phyloP scores from a whole-genome alignment of 2,888 invertebrate species.

The Drosophila ustulata region DNA sequence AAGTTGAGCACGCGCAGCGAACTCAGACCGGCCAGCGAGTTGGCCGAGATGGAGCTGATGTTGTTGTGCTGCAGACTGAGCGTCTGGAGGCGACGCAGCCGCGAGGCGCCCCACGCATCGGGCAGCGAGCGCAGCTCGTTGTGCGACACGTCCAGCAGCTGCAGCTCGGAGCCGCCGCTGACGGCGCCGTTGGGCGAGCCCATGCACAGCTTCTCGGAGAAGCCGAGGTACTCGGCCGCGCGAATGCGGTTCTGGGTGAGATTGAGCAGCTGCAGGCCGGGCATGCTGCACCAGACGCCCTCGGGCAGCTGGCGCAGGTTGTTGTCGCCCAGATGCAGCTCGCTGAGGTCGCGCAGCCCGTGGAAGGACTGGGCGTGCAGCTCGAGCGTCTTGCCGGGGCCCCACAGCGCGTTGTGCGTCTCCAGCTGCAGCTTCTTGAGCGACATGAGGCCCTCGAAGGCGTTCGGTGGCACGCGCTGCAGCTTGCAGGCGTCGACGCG shows the following conservation, averaged over 20 bases:
- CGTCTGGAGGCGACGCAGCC: constrained; percentile 91
- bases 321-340: constrained; percentile 92
- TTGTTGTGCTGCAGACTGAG: constrained; percentile 93
- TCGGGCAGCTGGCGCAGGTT: constrained; percentile 93
- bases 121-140: constrained; percentile 91
- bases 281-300: constrained; percentile 91
- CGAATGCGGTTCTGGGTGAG: constrained; percentile 93
- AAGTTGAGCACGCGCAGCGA: constrained; percentile 93
- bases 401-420: constrained; percentile 93
- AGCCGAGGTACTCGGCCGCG: constrained; percentile 91
- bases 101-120: constrained; percentile 91
- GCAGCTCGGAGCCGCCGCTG: constrained; percentile 88
- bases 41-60: constrained; percentile 91
- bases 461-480: constrained; percentile 90
- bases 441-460: constrained; percentile 92
- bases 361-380: constrained; percentile 90
- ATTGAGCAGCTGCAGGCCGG: constrained; percentile 93
- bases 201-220: constrained; percentile 85
- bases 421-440: constrained; percentile 92
- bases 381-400: constrained; percentile 90
- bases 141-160: constrained; percentile 91
- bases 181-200: constrained; percentile 85
- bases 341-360: constrained; percentile 92
- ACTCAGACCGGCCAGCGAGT: constrained; percentile 91
- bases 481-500: constrained; percentile 92